Base-by-base conservation (phyloP, 37 sponge, comb jelly and placozoan genomes). In the Hormiphora californensis region DNA sequence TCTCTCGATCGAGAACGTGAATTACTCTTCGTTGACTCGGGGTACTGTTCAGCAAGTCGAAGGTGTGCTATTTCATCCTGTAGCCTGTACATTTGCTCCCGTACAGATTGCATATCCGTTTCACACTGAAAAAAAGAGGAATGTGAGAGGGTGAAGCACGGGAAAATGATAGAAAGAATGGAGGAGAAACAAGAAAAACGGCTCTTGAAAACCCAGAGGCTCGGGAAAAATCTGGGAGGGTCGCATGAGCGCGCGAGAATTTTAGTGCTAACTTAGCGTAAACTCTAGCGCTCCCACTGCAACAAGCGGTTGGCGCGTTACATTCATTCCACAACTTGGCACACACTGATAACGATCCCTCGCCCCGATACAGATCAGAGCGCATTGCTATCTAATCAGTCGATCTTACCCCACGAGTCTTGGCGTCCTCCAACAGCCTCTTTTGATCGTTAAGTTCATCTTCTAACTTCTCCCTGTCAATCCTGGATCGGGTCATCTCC, bases 61-160 rank as follows among this genome's bases (percentile, higher is more conserved):
- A 73, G 40, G 32, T 46, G 41, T 43, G 81, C 81, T 9, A 73
- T 73, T 22, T 73, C 81, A 73, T 73, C 81, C 23, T 73, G 81
- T 4, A 73, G 81, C 7, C 81, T 39, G 46, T 46, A 73, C 1
- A 73, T 73, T 23, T 40, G 81, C 25, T 73, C 81, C 23, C 81
- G 40, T 3, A 73, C 81, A 40, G 7, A 17, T 33, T 73, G 81
- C 0, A 73, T 73, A 0, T 43, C 35, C 40, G 19, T 46, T 73
- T 73, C 81, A 11, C 36, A 73, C 81, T 73, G 81, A 40, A 40
- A 40, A 40, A 39, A 67, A 2, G 61, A 57, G 23, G 3, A 19
- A 15, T 19, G 23, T 28, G 27, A n/a, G n/a, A n/a, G n/a, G n/a
- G n/a, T n/a, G n/a, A n/a, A n/a, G n/a, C n/a, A n/a, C n/a, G n/a